These are phyloP conservation scores for Hipposideros armiger DNA, from an alignment of 2,113 vertebrate genomes.

Conservation along the genomic window DNA sequence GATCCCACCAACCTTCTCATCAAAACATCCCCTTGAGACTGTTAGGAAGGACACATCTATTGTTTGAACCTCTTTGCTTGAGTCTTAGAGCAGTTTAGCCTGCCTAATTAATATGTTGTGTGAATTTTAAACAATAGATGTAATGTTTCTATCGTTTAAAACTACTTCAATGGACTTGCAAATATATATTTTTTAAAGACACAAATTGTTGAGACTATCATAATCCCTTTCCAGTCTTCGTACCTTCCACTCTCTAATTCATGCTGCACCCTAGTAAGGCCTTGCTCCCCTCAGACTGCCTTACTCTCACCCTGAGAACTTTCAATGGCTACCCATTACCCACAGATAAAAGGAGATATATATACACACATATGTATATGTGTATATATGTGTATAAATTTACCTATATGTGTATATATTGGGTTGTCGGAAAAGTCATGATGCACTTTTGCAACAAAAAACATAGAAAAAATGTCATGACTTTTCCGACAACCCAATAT, in stretches of 20 bases:
- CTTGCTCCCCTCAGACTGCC: not conserved
- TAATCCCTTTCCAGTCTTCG: not conserved
- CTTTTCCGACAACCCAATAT: too few species aligned
- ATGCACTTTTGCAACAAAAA: too few species aligned
- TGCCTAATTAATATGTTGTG: not conserved
- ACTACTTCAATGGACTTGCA: constrained; percentile 1
- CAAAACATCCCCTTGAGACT: not conserved
- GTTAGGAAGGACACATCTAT: not conserved
- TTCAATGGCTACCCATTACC: not conserved
- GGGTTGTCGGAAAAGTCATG: too few species aligned
- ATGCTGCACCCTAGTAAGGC: not conserved
- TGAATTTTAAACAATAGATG: constrained; percentile 35
- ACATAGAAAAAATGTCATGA: too few species aligned
- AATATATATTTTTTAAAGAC: not conserved
- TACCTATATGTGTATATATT: too few species aligned
- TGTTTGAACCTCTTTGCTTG: not conserved
- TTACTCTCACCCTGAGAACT: not conserved
- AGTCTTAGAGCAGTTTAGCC: not conserved
- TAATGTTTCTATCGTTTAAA: constrained; percentile 23
- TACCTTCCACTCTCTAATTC: not conserved
- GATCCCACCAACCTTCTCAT: not conserved
- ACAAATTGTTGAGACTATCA: not conserved
- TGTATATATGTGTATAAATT: too few species aligned
- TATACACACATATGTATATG: too few species aligned
- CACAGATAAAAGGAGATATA: not conserved